Conservation (phyloP, 2,113 vertebrate species). For the Anolis sagrei region DNA sequence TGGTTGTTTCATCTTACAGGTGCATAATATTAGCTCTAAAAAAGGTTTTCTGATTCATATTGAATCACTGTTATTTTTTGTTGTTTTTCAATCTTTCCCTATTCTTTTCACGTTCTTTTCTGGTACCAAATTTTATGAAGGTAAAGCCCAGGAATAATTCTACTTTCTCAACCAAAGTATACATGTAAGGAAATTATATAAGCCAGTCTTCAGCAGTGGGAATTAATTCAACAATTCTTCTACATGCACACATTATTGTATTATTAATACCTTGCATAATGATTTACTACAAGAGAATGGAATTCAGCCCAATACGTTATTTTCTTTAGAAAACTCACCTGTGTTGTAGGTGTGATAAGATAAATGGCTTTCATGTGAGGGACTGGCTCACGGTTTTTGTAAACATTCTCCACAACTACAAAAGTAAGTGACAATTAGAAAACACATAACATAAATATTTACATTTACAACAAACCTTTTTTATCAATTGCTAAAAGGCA, state of each 20-base stretch:
- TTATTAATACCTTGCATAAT: accelerated
- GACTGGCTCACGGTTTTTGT: constrained; percentile 91
- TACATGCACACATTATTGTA: accelerated
- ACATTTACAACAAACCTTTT: not conserved
- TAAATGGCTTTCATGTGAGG: constrained; percentile 95
- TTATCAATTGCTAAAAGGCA: not conserved
- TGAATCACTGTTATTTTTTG: too few species aligned
- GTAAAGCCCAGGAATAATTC: too few species aligned
- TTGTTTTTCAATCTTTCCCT: too few species aligned
- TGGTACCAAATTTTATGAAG: too few species aligned
- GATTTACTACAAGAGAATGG: not conserved
- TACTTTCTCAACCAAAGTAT: too few species aligned
- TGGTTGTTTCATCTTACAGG: too few species aligned
- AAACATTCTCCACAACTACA: constrained; percentile 93
- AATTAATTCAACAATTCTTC: not conserved
- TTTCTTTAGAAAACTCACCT: constrained; percentile 79
- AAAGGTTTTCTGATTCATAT: too few species aligned
- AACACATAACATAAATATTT: not conserved
- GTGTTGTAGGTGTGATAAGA: constrained; percentile 89
- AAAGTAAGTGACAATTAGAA: constrained; percentile 57
- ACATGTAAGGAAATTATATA: not conserved
- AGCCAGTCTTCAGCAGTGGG: not conserved
- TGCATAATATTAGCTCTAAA: too few species aligned
- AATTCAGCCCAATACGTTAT: not conserved
- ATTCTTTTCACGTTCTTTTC: too few species aligned